phyloP scores from a whole-genome alignment of 2,797 vertebrate species.

The Oryzias dopingdopingensis region DNA sequence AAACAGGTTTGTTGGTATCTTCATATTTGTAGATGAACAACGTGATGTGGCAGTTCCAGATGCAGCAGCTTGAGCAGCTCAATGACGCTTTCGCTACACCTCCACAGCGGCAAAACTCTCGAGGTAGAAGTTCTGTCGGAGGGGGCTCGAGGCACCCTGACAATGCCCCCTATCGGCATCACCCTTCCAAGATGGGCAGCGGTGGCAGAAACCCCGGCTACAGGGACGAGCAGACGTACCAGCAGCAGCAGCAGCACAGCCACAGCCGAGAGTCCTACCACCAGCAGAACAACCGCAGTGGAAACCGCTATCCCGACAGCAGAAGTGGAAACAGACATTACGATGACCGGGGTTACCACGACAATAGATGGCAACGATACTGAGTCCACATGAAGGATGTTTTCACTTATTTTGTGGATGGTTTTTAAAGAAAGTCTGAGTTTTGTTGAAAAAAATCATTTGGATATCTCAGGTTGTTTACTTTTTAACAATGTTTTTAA shows the following conservation, averaged over 20 bases:
- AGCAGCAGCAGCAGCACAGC: conserved; percentile 71
- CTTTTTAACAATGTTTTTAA: conserved; percentile 66
- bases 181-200: conserved; percentile 69
- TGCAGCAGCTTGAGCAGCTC: conserved; percentile 77
- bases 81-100: conserved; percentile 48
- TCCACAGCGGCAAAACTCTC: conserved; percentile 38
- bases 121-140: conserved; percentile 21
- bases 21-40: conserved; percentile 78
- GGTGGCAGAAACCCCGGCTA: conserved; percentile 74
- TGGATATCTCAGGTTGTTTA: conserved; percentile 65
- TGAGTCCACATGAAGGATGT: conserved; percentile 50
- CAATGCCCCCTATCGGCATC: conserved; percentile 51
- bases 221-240: conserved; percentile 49
- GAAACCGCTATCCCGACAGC: conserved; percentile 69
- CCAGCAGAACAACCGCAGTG: conserved; percentile 55
- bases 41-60: conserved; percentile 77
- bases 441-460: conserved; percentile 28
- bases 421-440: conserved; percentile 15
- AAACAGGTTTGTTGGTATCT: neutral
- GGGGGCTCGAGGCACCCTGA: conserved; percentile 60
- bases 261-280: conserved; percentile 42
- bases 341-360: conserved; percentile 78
- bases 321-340: conserved; percentile 76
- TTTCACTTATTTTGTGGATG: conserved; percentile 30
- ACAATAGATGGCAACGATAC: conserved; percentile 79